phyloP scores from a whole-genome alignment of 2,888 invertebrate species.

The Fragum fragum region DNA sequence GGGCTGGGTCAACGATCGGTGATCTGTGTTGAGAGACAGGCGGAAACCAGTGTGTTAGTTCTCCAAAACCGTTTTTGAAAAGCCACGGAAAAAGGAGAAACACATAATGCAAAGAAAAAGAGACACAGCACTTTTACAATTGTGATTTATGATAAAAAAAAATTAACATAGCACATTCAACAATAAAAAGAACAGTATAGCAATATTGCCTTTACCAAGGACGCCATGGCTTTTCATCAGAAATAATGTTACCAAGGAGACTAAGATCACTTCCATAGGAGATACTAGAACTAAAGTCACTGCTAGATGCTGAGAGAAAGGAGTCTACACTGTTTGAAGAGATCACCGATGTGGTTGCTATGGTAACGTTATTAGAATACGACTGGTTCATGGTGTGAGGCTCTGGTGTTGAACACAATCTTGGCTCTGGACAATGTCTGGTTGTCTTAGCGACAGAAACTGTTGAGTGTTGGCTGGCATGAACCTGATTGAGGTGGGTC shows the following conservation, averaged over 20 bases:
- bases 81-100: no score
- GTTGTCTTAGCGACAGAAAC: background rate
- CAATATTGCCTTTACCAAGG: background rate
- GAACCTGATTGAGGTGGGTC: background rate
- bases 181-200: no score
- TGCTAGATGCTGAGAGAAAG: background rate
- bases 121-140: no score
- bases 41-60: no score
- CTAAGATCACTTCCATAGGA: background rate
- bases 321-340: background rate
- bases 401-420: slow-evolving; percentile 5
- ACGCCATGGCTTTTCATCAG: slow-evolving; percentile 4
- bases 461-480: background rate
- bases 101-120: no score
- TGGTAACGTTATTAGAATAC: background rate
- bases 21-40: no score
- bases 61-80: no score
- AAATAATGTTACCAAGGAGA: slow-evolving; percentile 12
- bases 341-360: background rate
- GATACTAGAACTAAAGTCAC: background rate
- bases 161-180: no score
- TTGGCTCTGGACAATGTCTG: background rate
- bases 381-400: background rate
- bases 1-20: no score
- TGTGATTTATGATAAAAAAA: no score